Evolutionary conservation across 2,888 invertebrate genomes (phyloP).

Genomic region (Pediacus dermestoides): DNA sequence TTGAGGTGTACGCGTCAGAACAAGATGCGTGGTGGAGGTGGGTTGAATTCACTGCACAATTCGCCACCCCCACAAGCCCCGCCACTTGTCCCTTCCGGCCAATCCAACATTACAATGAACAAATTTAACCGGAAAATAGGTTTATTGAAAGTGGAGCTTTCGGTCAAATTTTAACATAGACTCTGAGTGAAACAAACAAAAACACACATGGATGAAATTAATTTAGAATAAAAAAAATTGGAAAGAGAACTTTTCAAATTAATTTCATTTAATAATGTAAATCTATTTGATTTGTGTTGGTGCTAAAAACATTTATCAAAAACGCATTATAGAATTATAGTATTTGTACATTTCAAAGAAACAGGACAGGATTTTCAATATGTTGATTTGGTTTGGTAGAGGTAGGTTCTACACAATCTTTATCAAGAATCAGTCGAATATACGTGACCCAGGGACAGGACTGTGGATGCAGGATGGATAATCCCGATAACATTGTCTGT

Average conservation of each 20-base stretch:
- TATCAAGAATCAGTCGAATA: too few species aligned
- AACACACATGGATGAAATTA: not conserved
- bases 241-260: too few species aligned
- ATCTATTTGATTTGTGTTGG: too few species aligned
- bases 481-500: too few species aligned
- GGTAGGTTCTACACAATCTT: not conserved
- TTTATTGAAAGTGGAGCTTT: slow-evolving; percentile 38
- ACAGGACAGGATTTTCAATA: not conserved
- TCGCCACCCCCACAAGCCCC: slow-evolving; percentile 24
- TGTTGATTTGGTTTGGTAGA: not conserved
- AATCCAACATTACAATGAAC: slow-evolving; percentile 29
- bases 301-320: too few species aligned
- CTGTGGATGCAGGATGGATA: too few species aligned
- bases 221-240: too few species aligned
- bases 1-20: slow-evolving; percentile 40
- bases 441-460: too few species aligned
- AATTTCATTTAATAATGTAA: too few species aligned
- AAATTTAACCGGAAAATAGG: slow-evolving; percentile 36
- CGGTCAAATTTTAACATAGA: too few species aligned
- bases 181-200: slow-evolving; percentile 1
- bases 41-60: slow-evolving; percentile 17
- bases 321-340: too few species aligned
- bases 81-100: slow-evolving; percentile 26
- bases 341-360: not conserved
- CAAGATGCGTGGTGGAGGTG: slow-evolving; percentile 34